Base-by-base conservation (phyloP, 2,113 vertebrate genomes). In the Etheostoma spectabile region DNA sequence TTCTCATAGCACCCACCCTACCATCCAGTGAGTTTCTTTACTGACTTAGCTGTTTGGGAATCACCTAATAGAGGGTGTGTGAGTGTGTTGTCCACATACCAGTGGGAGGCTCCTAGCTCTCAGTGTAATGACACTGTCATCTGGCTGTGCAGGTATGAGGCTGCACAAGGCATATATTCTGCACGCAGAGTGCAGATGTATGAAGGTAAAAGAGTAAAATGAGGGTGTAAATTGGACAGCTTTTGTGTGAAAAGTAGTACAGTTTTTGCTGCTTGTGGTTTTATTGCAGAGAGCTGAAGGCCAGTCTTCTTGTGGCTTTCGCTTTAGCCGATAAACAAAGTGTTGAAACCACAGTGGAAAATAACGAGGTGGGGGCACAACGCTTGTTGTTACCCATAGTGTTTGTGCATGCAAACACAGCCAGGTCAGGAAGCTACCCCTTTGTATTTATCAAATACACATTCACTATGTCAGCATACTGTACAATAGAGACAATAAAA, bases 261-360 rank as follows among this genome's bases (percentile, higher is more conserved):
- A 27, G 5, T 2, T 27, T 6, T 27, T 57, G 5, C 18, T 48
- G 42, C 22, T 10, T 49, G 22, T 65, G 63, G 63, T 65, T 49
- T 65, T 19, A 65, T 30, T 27, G 63, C 63, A 6, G 15, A 65
- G 63, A 65, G 15, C 15, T 16, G 30, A 52, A n/a, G 13, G 49
- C 49, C 30, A 22, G 30, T 69, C 66, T 53, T 69, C 19, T 12
- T 53, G 49, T 69, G 30, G 49, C 49, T 60, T 65, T 46, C n/a
- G 14, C 62, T 56, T 3, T 27, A 57, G 55, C 24, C 12, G 8
- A 24, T 46, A 46, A 42, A 24, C 62, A 22, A 63, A n/a, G 42
- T 46, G 42, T 19, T 70, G 11, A 42, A 48, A 15, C 66, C 33
- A 2, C 66, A 70, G 57, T 79, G 67, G 67, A 71, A 79, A 56